Evolutionary conservation across 1,140 invertebrate genomes (phyloP).

Genomic region (Notospermus geniculatus): DNA sequence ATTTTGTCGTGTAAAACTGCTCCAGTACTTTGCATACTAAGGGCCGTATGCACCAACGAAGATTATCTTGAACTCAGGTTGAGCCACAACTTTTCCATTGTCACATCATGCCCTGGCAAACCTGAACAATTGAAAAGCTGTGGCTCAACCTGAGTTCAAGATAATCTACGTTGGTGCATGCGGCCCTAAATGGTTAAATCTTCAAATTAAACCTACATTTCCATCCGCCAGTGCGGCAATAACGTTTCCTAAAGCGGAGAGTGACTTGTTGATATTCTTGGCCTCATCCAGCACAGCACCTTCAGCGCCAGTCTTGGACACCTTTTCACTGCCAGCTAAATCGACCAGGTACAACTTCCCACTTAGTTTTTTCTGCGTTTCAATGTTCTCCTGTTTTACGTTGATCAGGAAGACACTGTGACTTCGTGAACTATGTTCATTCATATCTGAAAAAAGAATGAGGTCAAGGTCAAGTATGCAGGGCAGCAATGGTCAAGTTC

Average conservation of each 20-base stretch:
- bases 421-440: slow-evolving; percentile 98
- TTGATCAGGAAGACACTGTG: slow-evolving; percentile 99
- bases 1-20: too few relatives aligned
- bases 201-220: slow-evolving; percentile 63
- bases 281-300: slow-evolving; percentile 98
- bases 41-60: too few relatives aligned
- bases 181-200: too few relatives aligned
- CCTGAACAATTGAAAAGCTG: too few relatives aligned
- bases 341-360: slow-evolving; percentile 99
- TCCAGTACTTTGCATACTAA: too few relatives aligned
- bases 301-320: slow-evolving; percentile 99
- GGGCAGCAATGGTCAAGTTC: too few relatives aligned
- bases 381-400: slow-evolving; percentile 98
- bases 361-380: slow-evolving; percentile 97
- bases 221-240: slow-evolving; percentile 98
- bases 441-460: slow-evolving; percentile 82
- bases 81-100: too few relatives aligned
- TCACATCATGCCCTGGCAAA: too few relatives aligned
- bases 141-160: too few relatives aligned
- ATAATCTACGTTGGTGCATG: too few relatives aligned
- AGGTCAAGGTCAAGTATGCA: too few relatives aligned
- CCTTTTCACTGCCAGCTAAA: slow-evolving; percentile 99
- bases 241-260: slow-evolving; percentile 98
- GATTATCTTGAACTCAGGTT: too few relatives aligned
- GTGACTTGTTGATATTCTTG: slow-evolving; percentile 99